These are phyloP conservation scores for Lates calcarifer DNA, from an alignment of 2,113 vertebrate species.

Conservation along the genomic window DNA sequence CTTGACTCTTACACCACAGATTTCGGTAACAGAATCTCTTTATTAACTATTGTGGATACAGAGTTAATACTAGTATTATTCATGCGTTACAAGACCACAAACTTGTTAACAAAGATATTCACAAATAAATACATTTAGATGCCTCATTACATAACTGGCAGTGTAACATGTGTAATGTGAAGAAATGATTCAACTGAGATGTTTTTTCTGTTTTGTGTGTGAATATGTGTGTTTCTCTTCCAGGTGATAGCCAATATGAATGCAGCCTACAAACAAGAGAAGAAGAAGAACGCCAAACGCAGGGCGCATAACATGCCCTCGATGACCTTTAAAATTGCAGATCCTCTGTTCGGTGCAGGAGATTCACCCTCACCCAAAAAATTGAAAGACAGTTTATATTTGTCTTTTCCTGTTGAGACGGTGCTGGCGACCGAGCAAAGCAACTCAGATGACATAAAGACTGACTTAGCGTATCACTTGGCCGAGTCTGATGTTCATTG, in stretches of 20 bases:
- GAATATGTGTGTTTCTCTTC: constrained; percentile 4
- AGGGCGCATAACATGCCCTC: constrained; percentile 77
- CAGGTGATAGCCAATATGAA: constrained; percentile 91
- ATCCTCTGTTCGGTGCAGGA: constrained; percentile 73
- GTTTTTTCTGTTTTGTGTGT: not conserved
- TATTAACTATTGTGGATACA: not conserved
- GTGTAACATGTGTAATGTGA: not conserved
- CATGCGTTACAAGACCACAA: not conserved
- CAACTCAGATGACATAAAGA: constrained; percentile 71
- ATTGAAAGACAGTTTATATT: constrained; percentile 85
- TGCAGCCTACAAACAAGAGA: constrained; percentile 86
- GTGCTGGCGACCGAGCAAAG: constrained; percentile 84
- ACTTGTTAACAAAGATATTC: not conserved
- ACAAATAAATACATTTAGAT: no score
- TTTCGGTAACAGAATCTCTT: not conserved
- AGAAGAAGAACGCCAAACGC: constrained; percentile 85
- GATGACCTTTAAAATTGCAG: constrained; percentile 82
- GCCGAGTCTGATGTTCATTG: constrained; percentile 74
- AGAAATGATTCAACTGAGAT: not conserved
- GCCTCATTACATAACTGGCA: not conserved
- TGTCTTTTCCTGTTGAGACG: constrained; percentile 88
- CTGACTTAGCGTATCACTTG: constrained; percentile 72
- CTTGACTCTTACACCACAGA: not conserved
- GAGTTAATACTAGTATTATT: not conserved
- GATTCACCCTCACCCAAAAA: constrained; percentile 82